phyloP scores from a whole-genome alignment of 2,888 invertebrate species.

The Xestia sexstrigata region DNA sequence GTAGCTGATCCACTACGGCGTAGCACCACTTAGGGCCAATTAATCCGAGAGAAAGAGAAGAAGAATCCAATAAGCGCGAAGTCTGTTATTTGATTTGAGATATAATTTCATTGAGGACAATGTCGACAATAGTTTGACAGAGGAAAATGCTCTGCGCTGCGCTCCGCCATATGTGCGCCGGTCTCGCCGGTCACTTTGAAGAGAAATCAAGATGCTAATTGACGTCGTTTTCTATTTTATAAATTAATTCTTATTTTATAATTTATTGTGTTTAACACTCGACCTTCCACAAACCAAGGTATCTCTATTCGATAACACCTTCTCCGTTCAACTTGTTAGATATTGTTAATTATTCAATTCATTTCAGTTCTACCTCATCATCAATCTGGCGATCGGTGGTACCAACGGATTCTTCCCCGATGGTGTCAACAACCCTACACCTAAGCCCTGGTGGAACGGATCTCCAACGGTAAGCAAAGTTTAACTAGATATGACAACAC shows the following conservation, averaged over 20 bases:
- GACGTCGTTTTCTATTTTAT: not conserved
- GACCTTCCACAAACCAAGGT: not conserved
- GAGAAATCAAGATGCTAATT: not conserved
- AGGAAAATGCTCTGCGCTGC: no score
- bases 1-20: no score
- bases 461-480: slow-evolving; percentile 86
- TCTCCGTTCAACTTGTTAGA: not conserved
- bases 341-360: not conserved
- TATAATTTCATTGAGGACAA: no score
- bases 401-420: slow-evolving; percentile 92
- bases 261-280: not conserved
- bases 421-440: slow-evolving; percentile 87
- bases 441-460: slow-evolving; percentile 91
- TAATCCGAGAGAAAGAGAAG: no score
- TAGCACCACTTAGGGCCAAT: no score
- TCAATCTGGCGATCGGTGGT: slow-evolving; percentile 93
- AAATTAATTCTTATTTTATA: not conserved
- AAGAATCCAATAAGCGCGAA: no score
- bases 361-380: slow-evolving; percentile 91
- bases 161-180: no score
- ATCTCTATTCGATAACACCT: not conserved
- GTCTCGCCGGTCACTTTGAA: no score
- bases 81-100: no score
- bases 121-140: no score
- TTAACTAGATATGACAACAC: not conserved